Evolutionary conservation across 2,797 vertebrate genomes (phyloP).

Genomic region (Mus minutoides): DNA sequence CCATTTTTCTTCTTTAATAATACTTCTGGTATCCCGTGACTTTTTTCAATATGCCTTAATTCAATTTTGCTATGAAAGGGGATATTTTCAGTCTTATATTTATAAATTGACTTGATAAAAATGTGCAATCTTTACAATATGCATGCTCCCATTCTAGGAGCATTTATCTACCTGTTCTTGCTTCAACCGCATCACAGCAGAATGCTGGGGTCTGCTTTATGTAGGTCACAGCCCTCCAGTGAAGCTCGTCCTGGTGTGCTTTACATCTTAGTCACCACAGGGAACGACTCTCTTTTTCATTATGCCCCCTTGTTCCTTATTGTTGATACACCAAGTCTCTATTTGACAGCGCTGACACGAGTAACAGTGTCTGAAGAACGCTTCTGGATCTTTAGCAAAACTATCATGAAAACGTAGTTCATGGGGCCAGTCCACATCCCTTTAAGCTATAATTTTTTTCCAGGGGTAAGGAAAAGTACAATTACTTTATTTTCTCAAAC

Average conservation of each 20-base stretch:
- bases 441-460: constrained; percentile 62
- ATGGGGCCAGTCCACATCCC: not conserved
- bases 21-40: not conserved
- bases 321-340: constrained; percentile 54
- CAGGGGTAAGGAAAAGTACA: not conserved
- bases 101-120: constrained; percentile 48
- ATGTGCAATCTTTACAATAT: not conserved
- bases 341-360: constrained; percentile 12
- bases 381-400: constrained; percentile 56
- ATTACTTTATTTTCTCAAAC: constrained; percentile 3
- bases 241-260: not conserved
- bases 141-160: constrained; percentile 33
- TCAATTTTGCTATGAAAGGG: not conserved
- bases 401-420: constrained; percentile 33
- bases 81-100: constrained; percentile 38
- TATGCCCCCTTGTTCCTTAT: constrained; percentile 17
- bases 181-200: not conserved
- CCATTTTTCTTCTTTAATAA: constrained; percentile 9
- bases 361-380: constrained; percentile 48
- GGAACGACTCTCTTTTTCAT: constrained; percentile 22
- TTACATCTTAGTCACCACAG: constrained; percentile 24
- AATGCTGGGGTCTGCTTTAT: not conserved
- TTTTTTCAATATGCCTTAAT: constrained; percentile 19
- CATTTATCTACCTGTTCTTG: not conserved
- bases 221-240: constrained; percentile 27